A percentile compares a stretch with the other conserved stretches of the same genome.
phyloP scores from a whole-genome alignment of 1,140 invertebrate species.

The Lordiphosa collinella region DNA sequence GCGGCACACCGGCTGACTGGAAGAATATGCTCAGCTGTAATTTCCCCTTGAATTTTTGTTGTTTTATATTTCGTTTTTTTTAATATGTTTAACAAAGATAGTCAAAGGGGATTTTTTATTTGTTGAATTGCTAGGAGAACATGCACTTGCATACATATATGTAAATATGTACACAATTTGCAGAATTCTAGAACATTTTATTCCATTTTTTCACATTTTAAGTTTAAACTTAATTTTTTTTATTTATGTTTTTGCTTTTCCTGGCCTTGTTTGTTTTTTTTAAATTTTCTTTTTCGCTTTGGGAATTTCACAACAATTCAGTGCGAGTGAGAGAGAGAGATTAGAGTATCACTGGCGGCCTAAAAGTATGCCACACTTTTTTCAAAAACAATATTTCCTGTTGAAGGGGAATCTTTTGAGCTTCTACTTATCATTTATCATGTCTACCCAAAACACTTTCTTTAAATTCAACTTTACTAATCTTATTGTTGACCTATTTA shows the following conservation, averaged over 20 bases:
- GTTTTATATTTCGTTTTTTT: neutral
- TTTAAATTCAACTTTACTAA: slow-evolving; percentile 23
- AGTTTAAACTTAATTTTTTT: too few relatives aligned
- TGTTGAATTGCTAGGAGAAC: too few relatives aligned
- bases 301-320: slow-evolving; percentile 5
- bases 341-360: neutral
- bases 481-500: slow-evolving; percentile 18
- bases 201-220: too few relatives aligned
- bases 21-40: slow-evolving; percentile 15
- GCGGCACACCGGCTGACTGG: slow-evolving; percentile 17
- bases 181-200: too few relatives aligned
- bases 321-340: neutral
- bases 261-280: neutral
- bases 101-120: neutral
- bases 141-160: too few relatives aligned
- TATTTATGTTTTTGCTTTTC: too few relatives aligned
- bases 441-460: too few relatives aligned
- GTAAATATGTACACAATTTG: too few relatives aligned
- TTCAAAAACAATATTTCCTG: too few relatives aligned
- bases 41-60: slow-evolving; percentile 2
- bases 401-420: too few relatives aligned
- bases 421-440: too few relatives aligned
- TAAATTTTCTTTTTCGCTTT: neutral
- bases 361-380: slow-evolving; percentile 6
- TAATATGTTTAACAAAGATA: slow-evolving; percentile 1